These are phyloP conservation scores for Phrynosoma blainvillii DNA, from an alignment of 2,113 vertebrate genomes.

Conservation along the genomic window DNA sequence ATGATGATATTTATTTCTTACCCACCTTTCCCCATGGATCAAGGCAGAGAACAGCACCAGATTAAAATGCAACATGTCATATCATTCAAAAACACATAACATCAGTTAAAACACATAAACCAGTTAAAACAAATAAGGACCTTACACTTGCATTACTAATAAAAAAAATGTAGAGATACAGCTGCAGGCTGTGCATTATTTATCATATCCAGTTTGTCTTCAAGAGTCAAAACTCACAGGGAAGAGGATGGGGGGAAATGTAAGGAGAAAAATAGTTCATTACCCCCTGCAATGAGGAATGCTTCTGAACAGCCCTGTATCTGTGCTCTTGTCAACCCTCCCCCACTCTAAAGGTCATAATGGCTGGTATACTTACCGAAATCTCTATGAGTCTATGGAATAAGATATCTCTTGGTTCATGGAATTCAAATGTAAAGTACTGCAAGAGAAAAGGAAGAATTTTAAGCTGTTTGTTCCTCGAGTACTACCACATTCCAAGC, in stretches of 20 bases:
- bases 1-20: too few species aligned
- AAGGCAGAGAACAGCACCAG: too few species aligned
- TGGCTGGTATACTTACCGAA: conserved; percentile 75
- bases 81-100: too few species aligned
- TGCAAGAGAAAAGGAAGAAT: conserved; percentile 67
- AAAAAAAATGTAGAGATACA: not conserved
- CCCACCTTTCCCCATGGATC: too few species aligned
- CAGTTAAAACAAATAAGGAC: not conserved
- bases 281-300: too few species aligned
- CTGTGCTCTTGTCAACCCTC: not conserved
- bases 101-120: not conserved
- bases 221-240: not conserved
- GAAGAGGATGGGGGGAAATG: too few species aligned
- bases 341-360: fast-evolving
- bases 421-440: conserved; percentile 95
- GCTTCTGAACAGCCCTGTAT: not conserved
- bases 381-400: conserved; percentile 92
- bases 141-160: not conserved
- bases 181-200: not conserved
- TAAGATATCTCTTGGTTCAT: conserved; percentile 82
- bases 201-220: not conserved
- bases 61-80: too few species aligned
- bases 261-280: not conserved
- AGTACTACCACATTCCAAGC: fast-evolving
- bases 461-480: not conserved